Conservation (phyloP, 2,888 invertebrate species). For the Nomada flava region DNA sequence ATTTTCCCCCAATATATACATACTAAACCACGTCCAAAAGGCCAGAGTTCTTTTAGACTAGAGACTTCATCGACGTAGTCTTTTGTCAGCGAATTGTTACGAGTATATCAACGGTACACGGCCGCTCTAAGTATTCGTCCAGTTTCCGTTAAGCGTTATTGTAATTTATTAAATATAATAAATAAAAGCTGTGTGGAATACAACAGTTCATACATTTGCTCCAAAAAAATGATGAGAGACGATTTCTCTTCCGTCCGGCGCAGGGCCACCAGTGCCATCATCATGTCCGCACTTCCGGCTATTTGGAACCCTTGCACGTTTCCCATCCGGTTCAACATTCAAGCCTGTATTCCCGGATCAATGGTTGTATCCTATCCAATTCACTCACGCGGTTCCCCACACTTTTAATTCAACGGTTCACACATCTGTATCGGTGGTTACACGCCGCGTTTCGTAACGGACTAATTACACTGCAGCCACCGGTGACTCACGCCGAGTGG, state of each 20-base stretch:
- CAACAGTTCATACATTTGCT: too few species aligned
- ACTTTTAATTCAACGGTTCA: slow-evolving; percentile 12
- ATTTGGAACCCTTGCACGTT: slow-evolving; percentile 57
- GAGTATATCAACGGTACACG: too few species aligned
- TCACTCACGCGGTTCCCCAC: slow-evolving; percentile 30
- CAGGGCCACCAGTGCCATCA: slow-evolving; percentile 40
- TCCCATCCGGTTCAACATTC: slow-evolving; percentile 70
- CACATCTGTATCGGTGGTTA: slow-evolving; percentile 1
- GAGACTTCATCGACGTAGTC: too few species aligned
- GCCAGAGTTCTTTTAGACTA: too few species aligned
- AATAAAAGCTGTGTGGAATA: too few species aligned
- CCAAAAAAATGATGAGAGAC: not conserved
- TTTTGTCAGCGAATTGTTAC: too few species aligned
- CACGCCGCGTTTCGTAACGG: slow-evolving; percentile 26
- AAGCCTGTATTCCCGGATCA: slow-evolving; percentile 56
- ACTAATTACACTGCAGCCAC: slow-evolving; percentile 4
- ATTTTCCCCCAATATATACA: too few species aligned
- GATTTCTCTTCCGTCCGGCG: slow-evolving; percentile 48
- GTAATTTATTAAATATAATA: too few species aligned
- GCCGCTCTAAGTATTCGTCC: too few species aligned
- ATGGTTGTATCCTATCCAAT: slow-evolving; percentile 60
- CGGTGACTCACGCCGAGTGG: slow-evolving; percentile 32
- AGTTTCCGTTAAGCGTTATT: too few species aligned
- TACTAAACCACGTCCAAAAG: too few species aligned
- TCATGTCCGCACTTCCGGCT: slow-evolving; percentile 65